A percentile compares a stretch with the other conserved stretches of the same genome.
Conservation (phyloP, 2,888 invertebrate species). For the Ochropacha duplaris region DNA sequence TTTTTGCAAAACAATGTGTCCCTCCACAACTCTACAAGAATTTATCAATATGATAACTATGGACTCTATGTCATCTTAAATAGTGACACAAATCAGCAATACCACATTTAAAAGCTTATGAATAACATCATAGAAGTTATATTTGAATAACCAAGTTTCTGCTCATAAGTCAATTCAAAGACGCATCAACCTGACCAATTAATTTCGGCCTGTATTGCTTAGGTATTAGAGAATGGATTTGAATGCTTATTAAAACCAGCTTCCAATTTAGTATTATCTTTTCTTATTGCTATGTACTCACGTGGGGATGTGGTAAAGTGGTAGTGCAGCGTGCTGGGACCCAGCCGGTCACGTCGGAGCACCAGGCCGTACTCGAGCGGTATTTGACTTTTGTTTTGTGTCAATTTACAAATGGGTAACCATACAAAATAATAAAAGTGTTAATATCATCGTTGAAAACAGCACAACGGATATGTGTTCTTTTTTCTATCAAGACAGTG, state of each 20-base stretch:
- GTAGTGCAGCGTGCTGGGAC: constrained; percentile 41
- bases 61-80: too few relatives aligned
- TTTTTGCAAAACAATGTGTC: too few relatives aligned
- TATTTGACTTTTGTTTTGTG: constrained; percentile 82
- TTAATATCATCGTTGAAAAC: constrained; percentile 81
- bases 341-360: constrained; percentile 53
- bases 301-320: constrained; percentile 50
- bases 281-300: constrained; percentile 71
- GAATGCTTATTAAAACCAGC: not conserved
- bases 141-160: not conserved
- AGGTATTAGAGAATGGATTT: not conserved
- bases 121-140: not conserved
- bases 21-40: too few relatives aligned
- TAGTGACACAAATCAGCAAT: too few relatives aligned
- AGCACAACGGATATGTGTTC: constrained; percentile 47
- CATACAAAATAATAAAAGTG: constrained; percentile 83
- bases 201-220: not conserved
- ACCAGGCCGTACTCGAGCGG: constrained; percentile 62
- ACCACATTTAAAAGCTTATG: not conserved
- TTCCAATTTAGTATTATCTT: constrained; percentile 8
- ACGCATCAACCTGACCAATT: not conserved
- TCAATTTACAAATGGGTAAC: constrained; percentile 83
- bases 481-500: constrained; percentile 7
- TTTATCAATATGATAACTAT: too few relatives aligned
- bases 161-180: not conserved